Percentiles rank a stretch among this genome's conserved stretches.
phyloP scores from a whole-genome alignment of 2,797 vertebrate genomes.

The Jordanella pulchra region DNA sequence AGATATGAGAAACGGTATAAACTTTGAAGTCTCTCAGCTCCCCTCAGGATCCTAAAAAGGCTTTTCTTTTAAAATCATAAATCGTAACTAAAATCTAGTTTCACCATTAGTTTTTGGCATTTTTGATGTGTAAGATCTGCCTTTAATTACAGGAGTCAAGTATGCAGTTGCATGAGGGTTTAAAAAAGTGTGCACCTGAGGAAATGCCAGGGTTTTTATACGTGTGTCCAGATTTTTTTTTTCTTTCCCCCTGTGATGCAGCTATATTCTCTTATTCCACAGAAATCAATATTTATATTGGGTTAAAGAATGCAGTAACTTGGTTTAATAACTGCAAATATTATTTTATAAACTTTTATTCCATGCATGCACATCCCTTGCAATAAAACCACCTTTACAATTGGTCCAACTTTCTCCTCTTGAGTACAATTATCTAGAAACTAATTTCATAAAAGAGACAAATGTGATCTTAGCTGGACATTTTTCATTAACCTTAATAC shows the following conservation, averaged over 20 bases:
- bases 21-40: not conserved
- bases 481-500: not conserved
- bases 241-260: not conserved
- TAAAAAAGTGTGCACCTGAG: not conserved
- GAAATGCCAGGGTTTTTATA: not conserved
- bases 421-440: not conserved
- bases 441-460: no score
- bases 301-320: not conserved
- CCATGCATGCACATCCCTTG: not conserved
- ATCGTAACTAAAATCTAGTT: not conserved
- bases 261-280: not conserved
- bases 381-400: no score
- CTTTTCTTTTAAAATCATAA: not conserved
- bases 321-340: not conserved
- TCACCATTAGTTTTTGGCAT: not conserved
- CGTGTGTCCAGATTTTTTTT: not conserved
- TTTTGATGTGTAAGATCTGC: not conserved
- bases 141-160: not conserved
- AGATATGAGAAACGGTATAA: not conserved
- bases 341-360: not conserved
- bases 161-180: not conserved
- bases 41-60: not conserved
- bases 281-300: no score
- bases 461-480: not conserved
- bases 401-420: not conserved